Percentiles rank a stretch among this genome's conserved stretches.
Evolutionary conservation across 2,797 vertebrate genomes (phyloP).

Genomic region (Smutsia temminckii): DNA sequence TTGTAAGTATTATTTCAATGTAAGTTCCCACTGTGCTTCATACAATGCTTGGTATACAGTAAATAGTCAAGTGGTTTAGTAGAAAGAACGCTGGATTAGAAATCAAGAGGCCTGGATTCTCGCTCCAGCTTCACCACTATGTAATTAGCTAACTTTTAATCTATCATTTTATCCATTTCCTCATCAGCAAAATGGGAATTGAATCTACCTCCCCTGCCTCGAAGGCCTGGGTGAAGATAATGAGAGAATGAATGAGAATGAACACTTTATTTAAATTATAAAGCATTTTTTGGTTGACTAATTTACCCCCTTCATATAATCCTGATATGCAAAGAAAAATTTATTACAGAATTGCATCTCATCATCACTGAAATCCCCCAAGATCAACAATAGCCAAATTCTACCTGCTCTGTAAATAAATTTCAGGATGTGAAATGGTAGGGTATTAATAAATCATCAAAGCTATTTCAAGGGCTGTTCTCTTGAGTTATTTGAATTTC

Average conservation of each 20-base stretch:
- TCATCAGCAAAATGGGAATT: slow-evolving; percentile 51
- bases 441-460: slow-evolving; percentile 39
- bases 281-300: slow-evolving; percentile 44
- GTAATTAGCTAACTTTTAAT: slow-evolving; percentile 66
- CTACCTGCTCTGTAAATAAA: slow-evolving; percentile 33
- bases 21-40: slow-evolving; percentile 69
- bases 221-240: slow-evolving; percentile 24
- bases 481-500: slow-evolving; percentile 54
- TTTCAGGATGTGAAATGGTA: slow-evolving; percentile 30
- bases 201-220: slow-evolving; percentile 29
- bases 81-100: slow-evolving; percentile 66
- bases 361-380: slow-evolving; percentile 15
- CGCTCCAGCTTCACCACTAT: slow-evolving; percentile 34
- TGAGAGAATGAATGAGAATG: slow-evolving; percentile 39
- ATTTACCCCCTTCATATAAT: slow-evolving; percentile 35
- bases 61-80: slow-evolving; percentile 66
- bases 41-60: slow-evolving; percentile 60
- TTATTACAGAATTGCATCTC: slow-evolving; percentile 38
- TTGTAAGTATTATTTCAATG: slow-evolving; percentile 73
- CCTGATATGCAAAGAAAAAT: slow-evolving; percentile 17
- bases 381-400: slow-evolving; percentile 49
- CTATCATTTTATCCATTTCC: slow-evolving; percentile 54
- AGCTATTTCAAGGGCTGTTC: slow-evolving; percentile 24
- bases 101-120: slow-evolving; percentile 61
- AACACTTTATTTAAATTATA: slow-evolving; percentile 56